Evolutionary conservation across 2,888 invertebrate genomes (phyloP), one percentile per base, ranked within the genome.

Genomic region (Odiellus spinosus): DNA sequence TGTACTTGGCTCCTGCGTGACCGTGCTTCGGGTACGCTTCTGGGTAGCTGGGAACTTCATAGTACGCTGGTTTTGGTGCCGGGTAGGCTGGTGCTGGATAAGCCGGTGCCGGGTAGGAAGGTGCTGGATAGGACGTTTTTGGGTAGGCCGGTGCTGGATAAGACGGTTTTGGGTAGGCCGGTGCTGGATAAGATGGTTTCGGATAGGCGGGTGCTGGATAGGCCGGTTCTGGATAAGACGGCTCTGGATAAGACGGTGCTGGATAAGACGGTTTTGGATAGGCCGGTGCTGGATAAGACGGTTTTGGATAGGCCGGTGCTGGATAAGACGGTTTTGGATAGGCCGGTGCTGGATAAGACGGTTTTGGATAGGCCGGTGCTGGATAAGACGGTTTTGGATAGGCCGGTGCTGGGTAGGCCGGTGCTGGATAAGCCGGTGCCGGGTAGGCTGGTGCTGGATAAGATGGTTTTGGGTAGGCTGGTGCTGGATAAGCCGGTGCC

Each of bases 381-480:
- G 21, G 14, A 4, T 41, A 18, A 10, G 20, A 15, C 2, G 44
- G 44, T 18, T 34, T 2, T 2, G 10, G 15, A n/a, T 45, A 45
- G 5, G 32, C 35, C 18, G 45, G 45, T 1, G 41, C 40, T 10
- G 14, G 40, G 40, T 47, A 47, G 5, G 44, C 34, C 12, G 44
- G 47, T 14, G 46, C n/a, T 43, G 17, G 34, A 18, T 34, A 18
- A 3, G 21, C 39, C n/a, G 39, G 32, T 39, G 40, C 20, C 14
- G 42, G 15, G 42, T n/a, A 38, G 41, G 45, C 34, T 18, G 40
- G 18, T 39, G 35, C 8, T 1, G 34, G 14, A 3, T 14, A 38
- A 17, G 38, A 4, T 38, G 38, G 38, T 10, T 4, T 6, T 26
- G 26, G 26, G 8, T 26, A 26, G 26, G 26, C 26, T 26, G 26